Base-by-base conservation (phyloP, 2,797 vertebrate genomes). In the Xenentodon cancila region DNA sequence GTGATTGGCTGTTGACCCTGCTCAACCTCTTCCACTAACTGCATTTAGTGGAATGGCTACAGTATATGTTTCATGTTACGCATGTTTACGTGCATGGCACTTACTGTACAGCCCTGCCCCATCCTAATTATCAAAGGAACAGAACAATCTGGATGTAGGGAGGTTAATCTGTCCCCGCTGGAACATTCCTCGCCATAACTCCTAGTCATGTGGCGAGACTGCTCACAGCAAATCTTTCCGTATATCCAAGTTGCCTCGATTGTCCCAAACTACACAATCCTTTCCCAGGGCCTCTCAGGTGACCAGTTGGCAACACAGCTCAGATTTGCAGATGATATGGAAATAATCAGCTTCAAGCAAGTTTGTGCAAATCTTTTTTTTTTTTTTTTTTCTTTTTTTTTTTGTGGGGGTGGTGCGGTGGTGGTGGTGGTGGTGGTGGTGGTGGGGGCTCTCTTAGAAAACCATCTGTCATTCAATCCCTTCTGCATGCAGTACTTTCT, bases 101-200 rank as follows among this genome's bases (percentile, higher is more conserved):
- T 81, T 76, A 73, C 77, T 88, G 77, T 68, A 79, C 19, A 7
- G 80, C 68, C 53, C 42, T 50, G 22, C 19, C 32, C 32, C 54
- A 49, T 46, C 63, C 80, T 81, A 84, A 82, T 84, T 68, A 60
- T 84, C 64, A 80, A 81, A 88, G 64, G 68, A 64, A 71, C 77
- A 73, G 61, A 80, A 77, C 77, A 57, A 68, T 86, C 86, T 17
- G 27, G 77, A 86, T 71, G 79, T 90, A 89, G 69, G 59, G 64
- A 75, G 71, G 81, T 85, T 93, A 92, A 93, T 93, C 91, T 81
- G 63, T 80, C 77, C 71, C 69, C 67, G 45, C 73, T 85, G 84
- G 84, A 82, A 92, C 88, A 93, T 92, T 93, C 91, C 79, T 77
- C 40, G 20, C 72, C 68, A 73, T 83, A 88, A 91, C 82, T 74